Evolutionary conservation across 2,113 vertebrate species (phyloP).

Genomic region (Hypocryptadius cinnamomeus): DNA sequence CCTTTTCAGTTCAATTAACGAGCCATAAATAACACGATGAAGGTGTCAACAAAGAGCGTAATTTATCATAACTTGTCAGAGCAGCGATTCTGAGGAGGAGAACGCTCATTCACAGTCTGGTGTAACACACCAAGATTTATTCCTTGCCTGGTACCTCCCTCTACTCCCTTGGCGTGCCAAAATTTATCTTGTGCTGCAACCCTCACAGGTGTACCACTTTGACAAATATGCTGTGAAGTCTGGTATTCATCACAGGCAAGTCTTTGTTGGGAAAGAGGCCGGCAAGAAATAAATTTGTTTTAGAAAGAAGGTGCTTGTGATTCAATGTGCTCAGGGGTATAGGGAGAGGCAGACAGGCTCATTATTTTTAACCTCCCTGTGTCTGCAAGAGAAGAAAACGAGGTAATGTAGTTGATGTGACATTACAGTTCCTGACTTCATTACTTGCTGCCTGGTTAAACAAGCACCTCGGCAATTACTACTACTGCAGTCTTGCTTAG

Average conservation of each 20-base stretch:
- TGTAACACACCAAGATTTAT: slow-evolving; percentile 82
- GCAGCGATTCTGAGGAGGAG: slow-evolving; percentile 73
- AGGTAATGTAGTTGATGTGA: slow-evolving; percentile 36
- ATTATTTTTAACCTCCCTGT: slow-evolving; percentile 56
- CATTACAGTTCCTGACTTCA: slow-evolving; percentile 41
- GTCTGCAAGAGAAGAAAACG: slow-evolving; percentile 40
- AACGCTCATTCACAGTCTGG: slow-evolving; percentile 76
- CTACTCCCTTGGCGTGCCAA: slow-evolving; percentile 55
- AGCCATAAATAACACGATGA: slow-evolving; percentile 99
- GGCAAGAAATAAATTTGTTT: slow-evolving; percentile 91
- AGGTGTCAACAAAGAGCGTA: slow-evolving; percentile 93
- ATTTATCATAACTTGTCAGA: slow-evolving; percentile 95
- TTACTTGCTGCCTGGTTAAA: slow-evolving; percentile 44
- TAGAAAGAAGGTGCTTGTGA: slow-evolving; percentile 75
- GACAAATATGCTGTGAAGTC: slow-evolving; percentile 87
- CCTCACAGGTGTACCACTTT: slow-evolving; percentile 88
- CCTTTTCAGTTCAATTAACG: slow-evolving; percentile 96
- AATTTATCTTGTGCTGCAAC: slow-evolving; percentile 86
- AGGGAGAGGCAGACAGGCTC: slow-evolving; percentile 53
- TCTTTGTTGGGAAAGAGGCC: slow-evolving; percentile 80
- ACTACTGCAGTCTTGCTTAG: neutral
- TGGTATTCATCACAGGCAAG: slow-evolving; percentile 75
- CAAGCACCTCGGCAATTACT: slow-evolving; percentile 16
- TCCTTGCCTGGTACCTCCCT: slow-evolving; percentile 71
- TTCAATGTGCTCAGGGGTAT: slow-evolving; percentile 70